Conservation (phyloP, 2,113 vertebrate genomes). For the Coturnix japonica region DNA sequence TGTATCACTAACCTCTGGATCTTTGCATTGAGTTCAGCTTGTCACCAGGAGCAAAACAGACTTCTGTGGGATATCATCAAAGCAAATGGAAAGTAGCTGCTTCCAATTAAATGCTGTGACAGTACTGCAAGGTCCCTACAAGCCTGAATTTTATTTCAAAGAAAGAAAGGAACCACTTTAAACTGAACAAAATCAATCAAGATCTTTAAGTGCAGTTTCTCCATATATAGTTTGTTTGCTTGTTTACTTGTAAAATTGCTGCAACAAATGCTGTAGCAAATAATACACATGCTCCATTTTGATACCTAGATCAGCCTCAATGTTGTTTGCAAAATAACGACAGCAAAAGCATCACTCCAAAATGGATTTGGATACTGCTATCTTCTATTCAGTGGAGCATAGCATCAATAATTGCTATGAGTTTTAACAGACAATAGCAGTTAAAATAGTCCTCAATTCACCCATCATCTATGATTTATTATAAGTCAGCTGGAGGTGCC, state of each 20-base stretch:
- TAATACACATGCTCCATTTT: background rate
- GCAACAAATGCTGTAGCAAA: background rate
- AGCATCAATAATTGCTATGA: conserved; percentile 45
- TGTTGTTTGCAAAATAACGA: conserved; percentile 14
- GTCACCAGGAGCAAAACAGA: background rate
- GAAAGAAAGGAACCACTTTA: background rate
- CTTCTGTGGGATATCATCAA: background rate
- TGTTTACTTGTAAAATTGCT: background rate
- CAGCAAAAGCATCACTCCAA: conserved; percentile 19
- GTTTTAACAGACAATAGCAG: conserved; percentile 45
- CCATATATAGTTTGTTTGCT: background rate
- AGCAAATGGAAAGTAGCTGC: background rate
- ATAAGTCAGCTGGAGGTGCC: conserved; percentile 36
- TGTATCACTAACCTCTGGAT: background rate
- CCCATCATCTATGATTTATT: conserved; percentile 46
- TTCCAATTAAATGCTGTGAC: background rate
- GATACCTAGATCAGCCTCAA: background rate
- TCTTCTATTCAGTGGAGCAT: conserved; percentile 19
- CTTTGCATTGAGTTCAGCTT: background rate
- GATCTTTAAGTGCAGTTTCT: background rate
- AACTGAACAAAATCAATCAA: background rate
- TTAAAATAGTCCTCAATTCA: conserved; percentile 32
- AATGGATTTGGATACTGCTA: conserved; percentile 37
- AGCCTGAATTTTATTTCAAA: conserved; percentile 1
- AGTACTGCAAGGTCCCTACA: background rate